Base-by-base conservation (phyloP, 2,113 vertebrate species). In the Oxygymnocypris stewartii region DNA sequence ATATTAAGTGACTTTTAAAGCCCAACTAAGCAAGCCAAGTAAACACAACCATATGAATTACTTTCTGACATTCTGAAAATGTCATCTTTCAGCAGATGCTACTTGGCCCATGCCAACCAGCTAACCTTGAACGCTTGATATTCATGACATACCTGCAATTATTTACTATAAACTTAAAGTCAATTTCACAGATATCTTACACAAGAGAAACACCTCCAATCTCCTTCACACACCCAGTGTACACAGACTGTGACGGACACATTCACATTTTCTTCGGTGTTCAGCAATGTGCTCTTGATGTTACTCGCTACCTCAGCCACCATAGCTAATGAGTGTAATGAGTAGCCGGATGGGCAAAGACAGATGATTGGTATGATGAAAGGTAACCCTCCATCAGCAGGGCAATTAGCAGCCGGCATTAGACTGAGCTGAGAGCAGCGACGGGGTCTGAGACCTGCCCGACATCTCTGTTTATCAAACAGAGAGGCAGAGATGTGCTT, bases 371-470 rank as follows among this genome's bases (percentile, higher is more conserved):
- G 77, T 35, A 63, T 8, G 76, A 67, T 77, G 74, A 78, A 81
- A 77, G 67, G 54, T 90, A 85, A 83, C 79, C 84, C 75, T 84
- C 86, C 63, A 49, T 90, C 86, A 82, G 42, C 51, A 25, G 47
- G 44, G 71, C 81, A 80, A 86, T 90, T 90, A 89, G 49, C n/a
- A 47, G 44, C 42, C 20, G 76, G n/a, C 67, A 65, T 88, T 80
- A 78, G 82, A 75, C 73, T 59, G 73, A 47, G 80, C 87, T 79
- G 44, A 63, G 47, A 14, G 25, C 18, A 59, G 49, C 42, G 80
- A 84, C 12, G 25, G 28, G 42, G 37, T 67, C 84, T 86, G 44
- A 86, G 76, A 86, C 84, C 44, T 42, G 78, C 49, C 84, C 31
- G 5, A 12, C 65, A 40, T 31, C 63, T 51, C 42, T 86, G 31